Base-by-base conservation (phyloP, 2,113 vertebrate species). In the Poeciliopsis turrubarensis region DNA sequence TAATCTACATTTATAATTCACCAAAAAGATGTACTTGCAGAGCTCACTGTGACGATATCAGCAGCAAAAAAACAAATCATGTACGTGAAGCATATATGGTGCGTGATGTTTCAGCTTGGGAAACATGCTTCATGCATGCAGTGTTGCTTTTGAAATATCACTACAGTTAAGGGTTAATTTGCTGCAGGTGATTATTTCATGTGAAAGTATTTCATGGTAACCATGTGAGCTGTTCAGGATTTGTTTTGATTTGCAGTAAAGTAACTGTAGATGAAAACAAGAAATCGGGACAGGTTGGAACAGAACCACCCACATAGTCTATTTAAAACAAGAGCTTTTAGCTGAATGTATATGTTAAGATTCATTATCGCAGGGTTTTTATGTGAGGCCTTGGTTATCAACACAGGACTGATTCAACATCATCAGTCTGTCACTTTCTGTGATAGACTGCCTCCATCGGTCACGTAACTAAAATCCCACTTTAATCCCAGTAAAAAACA, bases 381-480 rank as follows among this genome's bases (percentile, higher is more conserved):
- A 26, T 72, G 60, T 11, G 41, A 25, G 14, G 37, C 60, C 60
- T 32, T 17, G 60, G 65, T 39, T 30, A 66, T 75, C 22, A 12
- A 47, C 15, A 66, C 30, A 44, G 73, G 67, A 79, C 60, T 30
- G 62, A 41, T 26, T 13, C 17, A n/a, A 3, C 63, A 70, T 62
- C 30, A 68, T 57, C 22, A 57, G 5, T 54, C 17, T 54, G 51
- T 57, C 27, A 41, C 37, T 75, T 47, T 65, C 86, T 79, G 31
- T 60, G 83, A 78, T 80, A 13, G 73, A 39, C 26, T 63, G 76
- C 25, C 34, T 51, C 30, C 54, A 32, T 34, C 47, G 25, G 10
- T 60, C 22, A 51, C 67, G 72, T 71, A 62, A 68, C 37, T 73
- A 39, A 75, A 85, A 44, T 54, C 62, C 44, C 25, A 57, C 61